A percentile compares a stretch with the other conserved stretches of the same genome.
These are phyloP conservation scores for Phenganax stokvisi DNA, from an alignment of 92 coral and sea anemone genomes.

Conservation along the genomic window DNA sequence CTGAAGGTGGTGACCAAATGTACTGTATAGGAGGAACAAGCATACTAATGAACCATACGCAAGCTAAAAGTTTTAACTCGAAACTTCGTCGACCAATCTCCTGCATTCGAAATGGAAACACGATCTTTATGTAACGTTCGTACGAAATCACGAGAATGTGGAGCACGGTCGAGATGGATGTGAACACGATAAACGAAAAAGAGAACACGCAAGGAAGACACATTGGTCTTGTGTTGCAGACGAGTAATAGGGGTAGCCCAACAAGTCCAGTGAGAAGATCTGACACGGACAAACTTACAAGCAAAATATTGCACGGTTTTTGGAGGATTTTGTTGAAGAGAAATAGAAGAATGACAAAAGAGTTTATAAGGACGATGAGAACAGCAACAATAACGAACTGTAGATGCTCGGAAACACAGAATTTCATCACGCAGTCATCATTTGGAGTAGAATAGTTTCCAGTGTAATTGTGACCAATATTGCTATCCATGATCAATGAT, in stretches of 20 bases:
- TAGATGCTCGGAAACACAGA: not conserved
- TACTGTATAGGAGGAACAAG: constrained; percentile 40
- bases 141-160: constrained; percentile 65
- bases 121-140: constrained; percentile 80
- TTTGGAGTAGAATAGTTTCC: not conserved
- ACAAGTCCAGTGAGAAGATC: constrained; percentile 65
- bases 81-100: constrained; percentile 30
- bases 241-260: constrained; percentile 66
- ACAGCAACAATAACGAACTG: not conserved
- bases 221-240: constrained; percentile 46
- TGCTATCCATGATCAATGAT: too few relatives aligned
- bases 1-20: constrained; percentile 37
- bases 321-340: constrained; percentile 1
- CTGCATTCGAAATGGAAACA: constrained; percentile 40
- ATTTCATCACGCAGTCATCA: not conserved
- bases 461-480: not conserved
- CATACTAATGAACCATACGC: constrained; percentile 44
- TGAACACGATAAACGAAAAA: constrained; percentile 51
- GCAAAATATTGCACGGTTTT: constrained; percentile 50
- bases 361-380: constrained; percentile 19
- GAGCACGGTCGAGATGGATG: constrained; percentile 70
- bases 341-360: constrained; percentile 23
- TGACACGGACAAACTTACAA: constrained; percentile 69
- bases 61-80: constrained; percentile 23
- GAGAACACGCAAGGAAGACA: constrained; percentile 49